Conservation (phyloP, 2,113 vertebrate genomes). For the Otis tarda region DNA sequence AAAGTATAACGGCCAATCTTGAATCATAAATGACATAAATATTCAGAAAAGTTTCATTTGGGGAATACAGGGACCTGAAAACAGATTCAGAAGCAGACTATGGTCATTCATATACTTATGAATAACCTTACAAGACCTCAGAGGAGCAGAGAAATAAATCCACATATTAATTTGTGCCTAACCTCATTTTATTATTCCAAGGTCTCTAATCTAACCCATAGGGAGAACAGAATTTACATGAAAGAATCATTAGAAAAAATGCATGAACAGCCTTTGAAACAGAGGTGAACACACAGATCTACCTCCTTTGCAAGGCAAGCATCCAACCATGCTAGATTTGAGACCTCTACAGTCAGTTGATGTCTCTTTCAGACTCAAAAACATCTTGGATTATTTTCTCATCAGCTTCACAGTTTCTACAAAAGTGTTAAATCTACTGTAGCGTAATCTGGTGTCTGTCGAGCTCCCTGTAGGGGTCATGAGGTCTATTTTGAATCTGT, state of each 20-base stretch:
- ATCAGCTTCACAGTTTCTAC: not conserved
- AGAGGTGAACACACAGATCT: not conserved
- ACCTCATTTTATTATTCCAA: constrained; percentile 7
- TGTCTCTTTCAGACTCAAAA: not conserved
- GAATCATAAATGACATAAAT: not conserved
- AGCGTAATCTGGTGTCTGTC: not conserved
- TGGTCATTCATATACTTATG: not conserved
- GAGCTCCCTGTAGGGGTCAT: not conserved
- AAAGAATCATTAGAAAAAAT: not conserved
- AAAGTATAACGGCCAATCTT: not conserved
- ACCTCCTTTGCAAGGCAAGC: not conserved
- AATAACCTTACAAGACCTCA: not conserved
- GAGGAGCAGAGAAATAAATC: not conserved
- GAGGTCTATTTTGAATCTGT: not conserved
- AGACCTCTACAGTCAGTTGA: not conserved
- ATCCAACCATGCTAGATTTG: not conserved
- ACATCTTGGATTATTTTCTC: not conserved
- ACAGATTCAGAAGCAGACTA: not conserved
- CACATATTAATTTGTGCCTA: not conserved
- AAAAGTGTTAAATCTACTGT: not conserved
- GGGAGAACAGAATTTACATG: not conserved
- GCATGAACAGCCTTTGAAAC: not conserved
- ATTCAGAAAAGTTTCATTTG: not conserved
- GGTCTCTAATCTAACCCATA: not conserved
- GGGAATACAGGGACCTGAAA: not conserved